Evolutionary conservation across 2,113 vertebrate species (phyloP), one percentile per base, ranked within the genome.

Genomic region (Thamnaconus septentrionalis): DNA sequence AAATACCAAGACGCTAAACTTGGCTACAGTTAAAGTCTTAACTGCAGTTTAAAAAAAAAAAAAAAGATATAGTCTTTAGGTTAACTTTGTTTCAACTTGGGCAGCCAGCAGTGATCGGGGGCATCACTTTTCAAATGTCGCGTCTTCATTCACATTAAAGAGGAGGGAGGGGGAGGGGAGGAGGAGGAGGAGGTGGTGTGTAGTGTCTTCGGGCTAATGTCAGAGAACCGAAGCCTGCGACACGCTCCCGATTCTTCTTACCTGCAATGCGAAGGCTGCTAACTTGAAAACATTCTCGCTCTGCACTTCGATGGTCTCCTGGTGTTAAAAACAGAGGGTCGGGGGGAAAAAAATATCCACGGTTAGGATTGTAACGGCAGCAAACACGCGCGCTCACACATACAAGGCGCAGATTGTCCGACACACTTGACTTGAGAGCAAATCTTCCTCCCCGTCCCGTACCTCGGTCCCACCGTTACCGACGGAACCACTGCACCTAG

Each of bases 211-310:
- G 48, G 48, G 5, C 6, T 11, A n/a, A 63, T 69, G 48, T 55
- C 8, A 41, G 18, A 59, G 60, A 66, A 12, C 9, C 53, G 72
- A 66, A 65, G 68, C 64, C 18, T 31, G 55, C 60, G 65, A 76
- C 50, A 71, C 76, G n/a, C n/a, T 31, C 18, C 18, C 18, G 18
- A 31, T 31, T 31, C 64, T 78, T 78, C 96, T 95, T 91, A 99
- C 97, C 95, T 99, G 97, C 73, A 98, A 78, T 70, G 94, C 83
- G 72, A 96, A 94, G 0, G 95, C 96, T 0, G 96, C 95, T 87
- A 98, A 91, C 83, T 93, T 96, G 91, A 98, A 98, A 60, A 95
- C 89, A 46, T 94, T 90, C 73, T 90, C 95, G 7, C 95, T 98
- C 73, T 95, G 93, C 73, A 96, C 93, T 69, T 98, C 94, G 41